phyloP scores from a whole-genome alignment of 2,888 invertebrate genomes.

The Aplocera efformata region DNA sequence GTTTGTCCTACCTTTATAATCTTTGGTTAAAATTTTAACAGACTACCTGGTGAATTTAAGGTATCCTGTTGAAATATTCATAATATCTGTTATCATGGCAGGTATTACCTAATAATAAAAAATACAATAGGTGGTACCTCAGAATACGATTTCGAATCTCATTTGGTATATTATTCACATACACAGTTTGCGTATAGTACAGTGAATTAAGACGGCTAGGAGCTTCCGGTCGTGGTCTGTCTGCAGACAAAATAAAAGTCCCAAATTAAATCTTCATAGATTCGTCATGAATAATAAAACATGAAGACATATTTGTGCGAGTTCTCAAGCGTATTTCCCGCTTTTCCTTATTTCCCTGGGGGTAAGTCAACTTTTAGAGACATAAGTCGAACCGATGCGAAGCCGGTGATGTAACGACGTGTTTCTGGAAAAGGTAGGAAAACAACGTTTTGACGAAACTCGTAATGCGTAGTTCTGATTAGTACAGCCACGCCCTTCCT shows the following conservation, averaged over 20 bases:
- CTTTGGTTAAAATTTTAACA: too few relatives aligned
- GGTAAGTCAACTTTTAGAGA: constrained; percentile 71
- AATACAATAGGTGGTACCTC: too few relatives aligned
- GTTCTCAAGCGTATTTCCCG: constrained; percentile 66
- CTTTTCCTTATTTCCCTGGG: constrained; percentile 75
- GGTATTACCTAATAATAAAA: too few relatives aligned
- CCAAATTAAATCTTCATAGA: constrained; percentile 47
- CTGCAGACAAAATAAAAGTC: constrained; percentile 29
- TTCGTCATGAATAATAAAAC: constrained; percentile 54
- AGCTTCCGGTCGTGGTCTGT: constrained; percentile 20
- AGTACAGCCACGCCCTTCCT: neutral
- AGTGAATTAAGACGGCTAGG: constrained; percentile 4
- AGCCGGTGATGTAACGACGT: constrained; percentile 7
- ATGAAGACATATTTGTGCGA: constrained; percentile 63
- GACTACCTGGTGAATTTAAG: too few relatives aligned
- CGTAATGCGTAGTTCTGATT: neutral
- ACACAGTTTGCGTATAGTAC: too few relatives aligned
- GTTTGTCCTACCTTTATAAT: too few relatives aligned
- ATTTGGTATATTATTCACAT: too few relatives aligned
- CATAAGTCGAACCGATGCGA: constrained; percentile 67
- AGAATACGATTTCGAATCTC: too few relatives aligned
- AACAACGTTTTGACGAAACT: constrained; percentile 1
- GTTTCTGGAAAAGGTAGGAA: constrained; percentile 12
- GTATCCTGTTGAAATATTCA: too few relatives aligned
- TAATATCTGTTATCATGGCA: too few relatives aligned